Base-by-base conservation (phyloP, 2,888 invertebrate species). In the Meteorus cinctellus region DNA sequence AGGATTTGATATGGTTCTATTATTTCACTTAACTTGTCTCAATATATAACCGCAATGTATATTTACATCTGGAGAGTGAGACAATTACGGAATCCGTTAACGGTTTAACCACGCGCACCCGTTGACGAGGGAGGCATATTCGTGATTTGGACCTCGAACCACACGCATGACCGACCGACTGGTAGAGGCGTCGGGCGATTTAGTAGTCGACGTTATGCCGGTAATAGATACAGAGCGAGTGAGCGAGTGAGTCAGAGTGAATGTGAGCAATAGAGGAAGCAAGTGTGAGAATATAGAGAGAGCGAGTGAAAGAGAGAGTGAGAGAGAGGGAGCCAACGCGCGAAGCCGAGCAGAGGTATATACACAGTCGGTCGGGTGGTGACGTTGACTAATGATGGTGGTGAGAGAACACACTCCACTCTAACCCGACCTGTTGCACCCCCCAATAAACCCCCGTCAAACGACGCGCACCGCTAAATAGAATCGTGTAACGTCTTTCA, bases 381-480 rank as follows among this genome's bases (percentile, higher is more conserved):
- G 88, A 88, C 88, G 87, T 87, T 88, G 88, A 88, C 88, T 88
- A 88, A 88, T 88, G 88, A 89, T 89, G 89, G 88, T 87, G 89
- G 88, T 86, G 89, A 89, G 88, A 89, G 88, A 88, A 88, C 87
- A 87, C 85, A 87, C 89, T 89, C 87, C 85, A 84, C 84, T 87
- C 86, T 87, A 87, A 86, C 86, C 87, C 88, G 85, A 89, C 89
- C 89, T 89, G 89, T 89, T 89, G 89, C 89, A 87, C 88, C 87
- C 87, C 81, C 86, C 87, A 86, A 86, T 87, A 86, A 87, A 87
- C 85, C 86, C 55, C 86, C 85, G 86, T 86, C 85, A 87, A 87
- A 87, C 86, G 85, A 84, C 84, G 84, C 82, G 84, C 83, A 82
- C 84, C 82, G 84, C 87, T 88, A 88, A 88, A 88, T 88, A 88